phyloP scores from a whole-genome alignment of 2,113 vertebrate species.

The Amphilophus citrinellus region DNA sequence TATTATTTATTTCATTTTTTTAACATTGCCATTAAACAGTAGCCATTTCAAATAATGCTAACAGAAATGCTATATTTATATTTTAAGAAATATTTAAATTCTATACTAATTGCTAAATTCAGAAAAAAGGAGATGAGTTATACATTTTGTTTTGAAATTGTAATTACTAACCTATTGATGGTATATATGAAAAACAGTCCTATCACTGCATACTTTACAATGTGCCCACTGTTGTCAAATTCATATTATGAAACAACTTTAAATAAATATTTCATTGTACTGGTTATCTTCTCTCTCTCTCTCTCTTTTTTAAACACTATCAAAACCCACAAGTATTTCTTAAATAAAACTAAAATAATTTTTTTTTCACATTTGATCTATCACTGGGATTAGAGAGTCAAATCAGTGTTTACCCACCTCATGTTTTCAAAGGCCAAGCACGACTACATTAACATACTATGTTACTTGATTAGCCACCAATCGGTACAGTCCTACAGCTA shows the following conservation, averaged over 20 bases:
- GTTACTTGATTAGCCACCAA: constrained; percentile 71
- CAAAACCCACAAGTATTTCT: background rate
- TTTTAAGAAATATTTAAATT: background rate
- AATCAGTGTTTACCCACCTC: constrained; percentile 15
- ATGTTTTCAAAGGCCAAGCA: constrained; percentile 63
- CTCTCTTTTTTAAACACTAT: background rate
- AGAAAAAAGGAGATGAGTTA: background rate
- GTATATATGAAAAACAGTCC: background rate
- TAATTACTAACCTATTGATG: background rate
- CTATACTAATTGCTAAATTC: background rate
- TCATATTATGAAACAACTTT: background rate
- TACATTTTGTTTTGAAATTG: background rate
- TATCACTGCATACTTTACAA: background rate
- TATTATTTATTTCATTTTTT: background rate
- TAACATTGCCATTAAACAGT: background rate
- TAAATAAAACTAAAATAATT: background rate
- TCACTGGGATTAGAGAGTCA: constrained; percentile 24
- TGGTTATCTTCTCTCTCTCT: background rate
- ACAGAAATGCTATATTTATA: background rate
- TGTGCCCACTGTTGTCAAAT: background rate
- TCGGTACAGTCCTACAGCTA: constrained; percentile 47
- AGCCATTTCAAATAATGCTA: background rate
- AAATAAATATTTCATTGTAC: background rate
- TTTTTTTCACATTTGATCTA: constrained; percentile 17
- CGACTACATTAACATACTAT: constrained; percentile 61